A percentile compares a stretch with the other conserved stretches of the same genome.
phyloP scores from a whole-genome alignment of 2,113 vertebrate genomes.

The Phylloscopus whistleri region DNA sequence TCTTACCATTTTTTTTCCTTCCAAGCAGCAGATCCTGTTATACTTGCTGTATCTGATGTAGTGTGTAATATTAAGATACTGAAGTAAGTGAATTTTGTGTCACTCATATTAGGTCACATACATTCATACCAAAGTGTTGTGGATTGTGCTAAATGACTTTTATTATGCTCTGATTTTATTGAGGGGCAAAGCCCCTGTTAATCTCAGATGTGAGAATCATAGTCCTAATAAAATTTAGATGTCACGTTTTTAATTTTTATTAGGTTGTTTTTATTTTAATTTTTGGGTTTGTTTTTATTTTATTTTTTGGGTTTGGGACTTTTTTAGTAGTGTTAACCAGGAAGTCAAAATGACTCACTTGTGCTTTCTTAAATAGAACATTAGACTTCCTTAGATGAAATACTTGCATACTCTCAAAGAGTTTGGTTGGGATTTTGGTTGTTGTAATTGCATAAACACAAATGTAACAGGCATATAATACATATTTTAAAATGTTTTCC shows the following conservation, averaged over 20 bases:
- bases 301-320: too few relatives aligned
- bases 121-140: neutral
- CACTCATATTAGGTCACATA: neutral
- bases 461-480: neutral
- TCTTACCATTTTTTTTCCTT: neutral
- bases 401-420: neutral
- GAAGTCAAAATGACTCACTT: neutral
- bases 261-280: too few relatives aligned
- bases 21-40: neutral
- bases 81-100: neutral
- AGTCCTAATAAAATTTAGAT: neutral
- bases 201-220: neutral
- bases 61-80: neutral
- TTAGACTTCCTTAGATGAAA: neutral
- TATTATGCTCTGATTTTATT: neutral
- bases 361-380: neutral
- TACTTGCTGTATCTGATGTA: neutral
- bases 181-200: neutral
- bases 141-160: neutral
- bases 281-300: too few relatives aligned
- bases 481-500: constrained; percentile 12
- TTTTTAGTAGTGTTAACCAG: neutral
- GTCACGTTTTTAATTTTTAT: neutral
- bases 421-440: neutral
- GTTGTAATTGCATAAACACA: neutral